These are phyloP conservation scores for Theonella swinhoei DNA, from an alignment of 37 sponge, comb jelly and placozoan species.

Conservation along the genomic window DNA sequence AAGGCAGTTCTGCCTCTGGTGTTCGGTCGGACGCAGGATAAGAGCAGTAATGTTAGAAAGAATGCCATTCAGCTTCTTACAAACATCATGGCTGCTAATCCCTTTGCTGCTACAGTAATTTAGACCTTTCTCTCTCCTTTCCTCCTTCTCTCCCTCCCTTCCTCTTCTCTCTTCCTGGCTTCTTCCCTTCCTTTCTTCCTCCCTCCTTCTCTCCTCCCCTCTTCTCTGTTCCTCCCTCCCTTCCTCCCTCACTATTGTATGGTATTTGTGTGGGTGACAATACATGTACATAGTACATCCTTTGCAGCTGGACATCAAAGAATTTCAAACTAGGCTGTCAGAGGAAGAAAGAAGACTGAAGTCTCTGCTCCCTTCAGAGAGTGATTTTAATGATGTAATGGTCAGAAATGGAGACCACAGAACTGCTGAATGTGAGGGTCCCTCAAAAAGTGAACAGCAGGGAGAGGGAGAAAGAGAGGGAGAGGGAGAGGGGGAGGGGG, in stretches of 20 bases:
- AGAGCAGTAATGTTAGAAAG: slow-evolving; percentile 85
- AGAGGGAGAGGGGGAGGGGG: neutral
- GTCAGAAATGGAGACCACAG: neutral
- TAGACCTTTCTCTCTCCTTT: too few relatives aligned
- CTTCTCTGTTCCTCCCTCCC: neutral
- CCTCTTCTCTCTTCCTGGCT: neutral
- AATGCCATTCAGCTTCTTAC: slow-evolving; percentile 80
- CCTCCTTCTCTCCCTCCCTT: neutral
- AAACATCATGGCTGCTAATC: slow-evolving; percentile 68
- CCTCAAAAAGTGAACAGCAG: neutral
- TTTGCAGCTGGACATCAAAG: slow-evolving; percentile 30
- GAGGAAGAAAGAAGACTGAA: slow-evolving; percentile 47
- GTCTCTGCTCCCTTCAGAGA: slow-evolving; percentile 27
- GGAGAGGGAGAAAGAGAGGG: slow-evolving; percentile 31
- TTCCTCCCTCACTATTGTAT: neutral
- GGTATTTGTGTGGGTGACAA: neutral
- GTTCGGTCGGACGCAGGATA: slow-evolving; percentile 78
- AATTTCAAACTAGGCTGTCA: slow-evolving; percentile 34
- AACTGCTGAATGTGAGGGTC: neutral
- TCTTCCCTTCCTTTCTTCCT: too few relatives aligned
- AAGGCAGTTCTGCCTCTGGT: slow-evolving; percentile 54
- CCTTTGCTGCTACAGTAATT: slow-evolving; percentile 76
- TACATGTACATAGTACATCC: neutral
- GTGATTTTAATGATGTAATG: neutral
- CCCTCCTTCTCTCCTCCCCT: neutral